Evolutionary conservation across 30 jellyfish, hydroid and myxozoan genomes (phyloP).

Genomic region (Chironex yamaguchii): DNA sequence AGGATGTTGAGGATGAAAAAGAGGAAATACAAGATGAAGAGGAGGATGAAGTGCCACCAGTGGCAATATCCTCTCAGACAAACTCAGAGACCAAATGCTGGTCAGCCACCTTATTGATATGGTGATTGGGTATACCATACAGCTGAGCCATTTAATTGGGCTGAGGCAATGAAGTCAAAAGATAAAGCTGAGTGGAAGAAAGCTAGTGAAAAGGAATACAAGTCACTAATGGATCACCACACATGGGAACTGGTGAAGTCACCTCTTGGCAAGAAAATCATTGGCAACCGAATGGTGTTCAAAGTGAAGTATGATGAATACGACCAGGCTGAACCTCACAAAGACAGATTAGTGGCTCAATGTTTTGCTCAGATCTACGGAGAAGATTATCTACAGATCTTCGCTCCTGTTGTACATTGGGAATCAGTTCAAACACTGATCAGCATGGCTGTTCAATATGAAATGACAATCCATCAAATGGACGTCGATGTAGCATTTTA

Average conservation of each 20-base stretch:
- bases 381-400: conserved; percentile 16
- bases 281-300: conserved; percentile 29
- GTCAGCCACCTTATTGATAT: not conserved
- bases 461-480: conserved; percentile 40
- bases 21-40: too few relatives aligned
- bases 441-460: conserved; percentile 46
- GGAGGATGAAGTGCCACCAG: too few relatives aligned
- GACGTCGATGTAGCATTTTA: conserved; percentile 64
- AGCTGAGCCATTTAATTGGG: not conserved
- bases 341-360: not conserved
- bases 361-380: conserved; percentile 4
- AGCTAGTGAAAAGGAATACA: not conserved
- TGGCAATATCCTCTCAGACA: too few relatives aligned
- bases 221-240: conserved; percentile 3
- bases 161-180: not conserved
- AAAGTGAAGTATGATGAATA: not conserved
- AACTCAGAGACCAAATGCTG: not conserved
- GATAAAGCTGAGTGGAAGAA: not conserved
- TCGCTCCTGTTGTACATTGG: conserved; percentile 56
- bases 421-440: conserved; percentile 67
- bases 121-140: not conserved
- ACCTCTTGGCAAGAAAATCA: not conserved
- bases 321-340: conserved; percentile 2
- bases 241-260: not conserved
- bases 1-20: too few relatives aligned